Evolutionary conservation across 2,113 vertebrate genomes (phyloP), one percentile per base, ranked within the genome.

Genomic region (Mionectes macconnelli): DNA sequence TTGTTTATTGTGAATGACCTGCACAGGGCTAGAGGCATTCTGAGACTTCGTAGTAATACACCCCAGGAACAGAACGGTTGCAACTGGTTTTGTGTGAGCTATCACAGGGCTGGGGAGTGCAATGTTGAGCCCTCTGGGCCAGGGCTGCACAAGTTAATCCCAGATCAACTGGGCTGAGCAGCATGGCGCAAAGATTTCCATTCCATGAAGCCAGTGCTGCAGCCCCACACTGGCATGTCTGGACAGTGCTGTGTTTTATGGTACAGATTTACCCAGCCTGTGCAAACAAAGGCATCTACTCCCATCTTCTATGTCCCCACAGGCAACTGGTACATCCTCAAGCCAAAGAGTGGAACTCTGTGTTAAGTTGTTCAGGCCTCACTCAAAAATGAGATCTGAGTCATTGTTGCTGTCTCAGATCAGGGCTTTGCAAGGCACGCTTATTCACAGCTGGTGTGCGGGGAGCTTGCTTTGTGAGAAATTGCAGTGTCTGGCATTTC

Each of bases 141-240:
- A 27, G 22, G 4, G 7, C 25, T 59, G 23, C 53, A 18, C 27
- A n/a, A 25, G 19, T 30, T 14, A 42, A 30, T 23, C 17, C 17
- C 21, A 4, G 16, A n/a, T 23, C 17, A n/a, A 62, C 17, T 37
- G 35, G 14, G 27, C 68, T n/a, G 42, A 79, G 12, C 17, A 66
- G 40, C 10, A 6, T 10, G 40, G 44, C 53, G 21, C 35, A 31
- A 57, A 60, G 57, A 13, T 56, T 62, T 73, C 33, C 4, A 1
- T 31, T 62, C 49, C 30, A 21, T 6, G 4, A 31, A 25, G 10
- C 6, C 37, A 28, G n/a, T 1, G 0, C 2, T 40, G 37, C 27
- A 22, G 25, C 31, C 39, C 45, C 27, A 21, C 14, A 11, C 4
- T 74, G 49, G 33, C 28, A 6, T 18, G 21, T n/a, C 23, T 63